These are phyloP conservation scores for Siderastrea radians DNA, from an alignment of 92 coral and sea anemone species.

Conservation along the genomic window DNA sequence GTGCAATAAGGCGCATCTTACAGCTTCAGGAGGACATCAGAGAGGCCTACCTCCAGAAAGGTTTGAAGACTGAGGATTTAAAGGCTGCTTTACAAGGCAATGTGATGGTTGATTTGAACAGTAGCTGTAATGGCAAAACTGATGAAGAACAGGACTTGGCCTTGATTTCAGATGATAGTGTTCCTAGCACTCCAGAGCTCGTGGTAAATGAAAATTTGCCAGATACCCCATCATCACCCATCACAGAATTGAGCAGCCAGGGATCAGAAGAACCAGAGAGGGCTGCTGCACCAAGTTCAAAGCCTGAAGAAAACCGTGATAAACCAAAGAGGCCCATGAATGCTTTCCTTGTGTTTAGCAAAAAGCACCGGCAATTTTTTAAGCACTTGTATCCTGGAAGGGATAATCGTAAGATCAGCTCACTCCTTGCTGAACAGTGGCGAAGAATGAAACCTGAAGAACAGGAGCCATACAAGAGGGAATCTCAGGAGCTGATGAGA, in stretches of 20 bases:
- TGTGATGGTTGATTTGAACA: background rate
- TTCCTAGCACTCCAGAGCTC: conserved; percentile 24
- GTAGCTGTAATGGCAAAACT: background rate
- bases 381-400: conserved; percentile 72
- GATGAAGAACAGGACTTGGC: background rate
- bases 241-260: conserved; percentile 37
- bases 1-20: conserved; percentile 29
- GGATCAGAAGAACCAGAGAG: conserved; percentile 7
- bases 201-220: conserved; percentile 13
- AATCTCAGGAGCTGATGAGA: conserved; percentile 60
- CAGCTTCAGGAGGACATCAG: conserved; percentile 38
- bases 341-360: conserved; percentile 75
- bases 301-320: background rate
- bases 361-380: conserved; percentile 64
- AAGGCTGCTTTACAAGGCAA: conserved; percentile 14
- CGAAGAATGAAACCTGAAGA: conserved; percentile 68
- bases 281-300: background rate
- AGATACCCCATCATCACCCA: conserved; percentile 1
- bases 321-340: conserved; percentile 80
- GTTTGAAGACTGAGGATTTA: conserved; percentile 34
- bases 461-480: conserved; percentile 83
- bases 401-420: conserved; percentile 84
- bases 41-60: conserved; percentile 44
- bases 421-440: conserved; percentile 87
- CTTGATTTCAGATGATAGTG: conserved; percentile 17